These are phyloP conservation scores for Brachylomia viminalis DNA, from an alignment of 2,888 invertebrate species.

Conservation along the genomic window DNA sequence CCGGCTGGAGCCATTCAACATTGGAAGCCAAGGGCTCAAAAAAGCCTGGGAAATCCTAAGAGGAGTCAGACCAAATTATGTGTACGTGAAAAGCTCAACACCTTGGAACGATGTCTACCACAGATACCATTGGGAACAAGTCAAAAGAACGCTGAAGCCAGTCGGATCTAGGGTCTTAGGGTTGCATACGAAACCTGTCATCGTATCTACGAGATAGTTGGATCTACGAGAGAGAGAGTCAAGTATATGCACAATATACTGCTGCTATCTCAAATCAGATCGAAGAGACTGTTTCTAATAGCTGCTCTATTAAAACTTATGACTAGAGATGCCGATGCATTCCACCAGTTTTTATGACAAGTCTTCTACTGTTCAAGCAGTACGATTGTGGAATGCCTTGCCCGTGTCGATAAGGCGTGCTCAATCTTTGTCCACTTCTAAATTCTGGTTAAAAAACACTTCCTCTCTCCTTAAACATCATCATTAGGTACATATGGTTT, in stretches of 20 bases:
- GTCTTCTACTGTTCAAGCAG: too few species aligned
- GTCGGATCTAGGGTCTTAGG: conserved; percentile 59
- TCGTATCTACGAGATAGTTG: conserved; percentile 62
- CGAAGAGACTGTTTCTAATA: conserved; percentile 63
- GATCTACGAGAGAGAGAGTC: conserved; percentile 63
- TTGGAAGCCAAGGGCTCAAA: conserved; percentile 65
- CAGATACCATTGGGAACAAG: conserved; percentile 69
- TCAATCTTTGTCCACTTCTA: too few species aligned
- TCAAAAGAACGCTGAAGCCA: conserved; percentile 65
- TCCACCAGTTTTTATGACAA: too few species aligned
- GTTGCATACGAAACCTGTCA: conserved; percentile 52
- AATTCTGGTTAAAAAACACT: too few species aligned
- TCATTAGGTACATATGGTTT: too few species aligned
- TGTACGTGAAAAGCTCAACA: conserved; percentile 71
- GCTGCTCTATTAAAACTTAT: conserved; percentile 69
- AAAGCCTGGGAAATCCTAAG: conserved; percentile 55
- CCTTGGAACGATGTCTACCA: conserved; percentile 74
- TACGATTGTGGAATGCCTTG: too few species aligned
- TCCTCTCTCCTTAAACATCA: too few species aligned
- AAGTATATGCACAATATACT: conserved; percentile 58
- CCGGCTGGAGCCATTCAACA: conserved; percentile 62
- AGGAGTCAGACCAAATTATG: conserved; percentile 67
- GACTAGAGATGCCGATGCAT: too few species aligned
- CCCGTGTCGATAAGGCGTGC: too few species aligned
- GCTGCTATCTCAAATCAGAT: conserved; percentile 65